Base-by-base conservation (phyloP, 2,797 vertebrate species). In the Pantherophis vulpinus region DNA sequence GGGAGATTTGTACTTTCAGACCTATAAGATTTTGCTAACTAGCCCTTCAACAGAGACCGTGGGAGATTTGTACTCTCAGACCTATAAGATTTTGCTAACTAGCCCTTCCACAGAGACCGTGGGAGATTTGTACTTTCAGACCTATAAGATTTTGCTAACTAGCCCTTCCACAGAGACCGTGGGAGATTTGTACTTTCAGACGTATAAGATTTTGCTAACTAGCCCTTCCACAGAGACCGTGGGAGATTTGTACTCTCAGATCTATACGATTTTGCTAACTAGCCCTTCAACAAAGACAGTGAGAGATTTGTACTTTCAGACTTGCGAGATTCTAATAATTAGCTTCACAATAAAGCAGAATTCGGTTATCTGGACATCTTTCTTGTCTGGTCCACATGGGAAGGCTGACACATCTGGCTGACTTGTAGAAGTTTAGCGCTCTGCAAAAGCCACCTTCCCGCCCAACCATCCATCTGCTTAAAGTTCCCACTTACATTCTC, bases 401-500 rank as follows among this genome's bases (percentile, higher is more conserved):
- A 83, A 83, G 18, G 20, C 74, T 23, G 37, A 83, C 20, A 47
- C 9, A 11, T 47, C 37, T 83, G 37, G 20, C 4, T 83, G 37
- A 47, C 74, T 83, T 83, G 74, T 47, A 83, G 55, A 58, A 88
- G 16, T 32, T 66, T 37, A 13, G 0, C 2, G 12, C n/a, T 42
- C 9, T 42, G 9, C 74, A 83, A 27, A 55, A 66, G 25, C 47
- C 3, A 55, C 5, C 86, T n/a, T 12, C 83, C 61, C 7, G 0
- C 14, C 25, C 29, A 25, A 14, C 54, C 13, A 1, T 16, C 56
- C n/a, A 16, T 2, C 51, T 29, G 11, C 25, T 89, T 25, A 79
- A 6, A 2, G 2, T 11, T 23, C 27, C 2, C 5, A 97, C 97
- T 98, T 95, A 99, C 99, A 97, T 95, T 95, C 99, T 98, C 96